Conservation (phyloP, 2,888 invertebrate genomes). For the Phyllotreta cruciferae region DNA sequence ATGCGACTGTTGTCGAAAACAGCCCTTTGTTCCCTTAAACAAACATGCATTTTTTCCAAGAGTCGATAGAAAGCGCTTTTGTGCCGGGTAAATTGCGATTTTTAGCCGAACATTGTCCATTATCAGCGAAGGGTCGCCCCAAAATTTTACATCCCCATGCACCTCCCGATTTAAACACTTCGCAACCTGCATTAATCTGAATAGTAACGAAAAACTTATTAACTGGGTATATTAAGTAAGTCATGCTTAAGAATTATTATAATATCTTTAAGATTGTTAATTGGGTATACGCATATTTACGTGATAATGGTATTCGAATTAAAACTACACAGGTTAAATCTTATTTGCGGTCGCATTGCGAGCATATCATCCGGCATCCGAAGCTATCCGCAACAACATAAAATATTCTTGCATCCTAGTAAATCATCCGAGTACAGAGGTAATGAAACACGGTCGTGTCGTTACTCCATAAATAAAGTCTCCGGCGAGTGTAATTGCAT, state of each 20-base stretch:
- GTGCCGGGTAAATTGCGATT: constrained; percentile 16
- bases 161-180: too few species aligned
- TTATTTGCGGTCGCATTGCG: too few species aligned
- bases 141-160: too few species aligned
- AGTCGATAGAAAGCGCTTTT: constrained; percentile 20
- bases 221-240: too few species aligned
- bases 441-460: constrained; percentile 30
- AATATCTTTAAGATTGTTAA: too few species aligned
- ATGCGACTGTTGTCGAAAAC: constrained; percentile 22
- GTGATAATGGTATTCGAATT: too few species aligned
- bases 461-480: constrained; percentile 35
- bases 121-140: constrained; percentile 1
- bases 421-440: constrained; percentile 14
- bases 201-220: too few species aligned
- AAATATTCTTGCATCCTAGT: constrained; percentile 9
- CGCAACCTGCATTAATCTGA: too few species aligned
- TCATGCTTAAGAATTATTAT: too few species aligned
- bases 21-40: constrained; percentile 24
- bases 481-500: constrained; percentile 34
- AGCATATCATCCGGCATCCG: too few species aligned
- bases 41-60: constrained; percentile 18
- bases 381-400: background rate
- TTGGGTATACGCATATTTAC: too few species aligned
- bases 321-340: too few species aligned
- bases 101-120: background rate